Conservation (phyloP, 2,888 invertebrate genomes). For the Lottia scabra region DNA sequence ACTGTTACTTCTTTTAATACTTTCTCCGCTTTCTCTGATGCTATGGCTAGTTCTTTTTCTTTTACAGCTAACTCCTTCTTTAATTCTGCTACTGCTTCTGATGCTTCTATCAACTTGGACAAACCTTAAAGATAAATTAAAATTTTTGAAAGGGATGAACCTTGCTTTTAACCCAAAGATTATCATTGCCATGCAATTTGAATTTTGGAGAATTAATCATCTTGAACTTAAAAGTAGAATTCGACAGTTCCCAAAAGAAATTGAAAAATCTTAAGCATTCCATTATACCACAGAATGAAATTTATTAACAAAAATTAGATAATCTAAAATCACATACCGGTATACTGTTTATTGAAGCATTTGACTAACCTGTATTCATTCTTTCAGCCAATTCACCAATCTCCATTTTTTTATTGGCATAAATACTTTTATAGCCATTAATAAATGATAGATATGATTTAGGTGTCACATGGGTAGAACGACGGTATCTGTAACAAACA, state of each 20-base stretch:
- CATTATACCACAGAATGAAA: too few relatives aligned
- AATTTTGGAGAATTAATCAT: too few relatives aligned
- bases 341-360: too few relatives aligned
- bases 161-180: too few relatives aligned
- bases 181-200: too few relatives aligned
- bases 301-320: too few relatives aligned
- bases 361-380: conserved; percentile 75
- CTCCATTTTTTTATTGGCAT: conserved; percentile 83
- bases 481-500: conserved; percentile 74
- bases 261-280: too few relatives aligned
- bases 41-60: conserved; percentile 85
- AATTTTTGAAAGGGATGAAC: not conserved
- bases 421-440: conserved; percentile 83
- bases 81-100: conserved; percentile 79
- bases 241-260: too few relatives aligned
- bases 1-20: conserved; percentile 68
- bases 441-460: conserved; percentile 90
- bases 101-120: conserved; percentile 68
- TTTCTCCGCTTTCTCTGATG: conserved; percentile 84
- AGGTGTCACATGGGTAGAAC: conserved; percentile 89
- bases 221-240: too few relatives aligned
- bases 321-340: too few relatives aligned
- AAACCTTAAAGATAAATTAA: conserved; percentile 48
- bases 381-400: conserved; percentile 82
- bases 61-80: conserved; percentile 84